A percentile compares a stretch with the other conserved stretches of the same genome.
These are phyloP conservation scores for Drosophila subquinaria DNA, from an alignment of 2,888 invertebrate genomes.

Conservation along the genomic window DNA sequence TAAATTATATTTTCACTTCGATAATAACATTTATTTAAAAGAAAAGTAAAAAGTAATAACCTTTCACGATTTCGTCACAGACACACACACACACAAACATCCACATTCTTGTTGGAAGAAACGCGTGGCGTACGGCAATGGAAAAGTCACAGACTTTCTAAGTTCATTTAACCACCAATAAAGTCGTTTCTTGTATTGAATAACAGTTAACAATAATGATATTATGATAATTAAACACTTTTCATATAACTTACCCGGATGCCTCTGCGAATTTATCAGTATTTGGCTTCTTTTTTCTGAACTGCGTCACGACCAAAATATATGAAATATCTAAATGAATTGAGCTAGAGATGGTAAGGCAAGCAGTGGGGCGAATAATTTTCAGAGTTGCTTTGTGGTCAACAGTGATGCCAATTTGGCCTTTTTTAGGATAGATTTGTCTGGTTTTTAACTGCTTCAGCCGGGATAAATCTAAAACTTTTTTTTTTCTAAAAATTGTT, in stretches of 20 bases:
- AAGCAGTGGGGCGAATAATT: background rate
- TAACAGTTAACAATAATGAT: constrained; percentile 20
- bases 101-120: constrained; percentile 51
- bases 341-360: constrained; percentile 23
- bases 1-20: background rate
- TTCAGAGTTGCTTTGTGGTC: background rate
- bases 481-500: no score
- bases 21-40: background rate
- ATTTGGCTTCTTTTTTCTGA: constrained; percentile 65
- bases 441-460: no score
- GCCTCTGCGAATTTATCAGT: constrained; percentile 76
- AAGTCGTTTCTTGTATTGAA: constrained; percentile 56
- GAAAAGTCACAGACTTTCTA: constrained; percentile 17
- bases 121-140: constrained; percentile 68
- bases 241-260: constrained; percentile 73
- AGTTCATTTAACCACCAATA: constrained; percentile 29
- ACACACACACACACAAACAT: constrained; percentile 26
- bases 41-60: constrained; percentile 35
- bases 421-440: no score
- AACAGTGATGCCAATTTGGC: no score
- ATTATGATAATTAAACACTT: constrained; percentile 1
- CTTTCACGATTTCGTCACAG: constrained; percentile 59
- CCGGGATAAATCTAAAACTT: no score
- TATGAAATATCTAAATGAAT: constrained; percentile 65
- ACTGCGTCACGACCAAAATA: constrained; percentile 62